Base-by-base conservation (phyloP, 2,113 vertebrate species). In the Psilopogon haemacephalus region DNA sequence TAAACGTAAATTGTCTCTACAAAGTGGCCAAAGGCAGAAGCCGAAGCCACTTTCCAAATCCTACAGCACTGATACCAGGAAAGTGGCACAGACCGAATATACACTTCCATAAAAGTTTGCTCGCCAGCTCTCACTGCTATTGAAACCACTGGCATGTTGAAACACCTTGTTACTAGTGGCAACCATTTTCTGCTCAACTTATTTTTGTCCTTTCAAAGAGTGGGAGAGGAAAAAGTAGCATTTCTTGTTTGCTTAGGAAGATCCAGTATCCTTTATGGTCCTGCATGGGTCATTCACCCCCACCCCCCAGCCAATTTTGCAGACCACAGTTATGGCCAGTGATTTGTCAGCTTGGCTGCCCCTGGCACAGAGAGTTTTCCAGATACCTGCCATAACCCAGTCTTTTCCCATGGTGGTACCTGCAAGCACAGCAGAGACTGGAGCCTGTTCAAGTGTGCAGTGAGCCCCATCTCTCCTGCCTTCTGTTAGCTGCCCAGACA, bases 141-240 rank as follows among this genome's bases (percentile, higher is more conserved):
- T 32, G 16, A 86, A 94, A 85, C 59, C 33, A 74, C 52, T 1
- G 21, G 63, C 65, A 32, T 56, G 46, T 67, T 83, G 87, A 93
- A 90, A 56, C 37, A 83, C 33, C 64, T 81, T 90, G 85, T 95
- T 95, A 95, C 92, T 63, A 80, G 33, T 83, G 64, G 95, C 94
- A 96, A 93, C 93, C 89, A 85, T 93, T 89, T 93, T 95, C 71
- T 88, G 50, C 82, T 67, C 55, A 67, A 50, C 78, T 91, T 65
- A 59, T 63, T 85, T 84, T 67, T 82, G 24, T 58, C 35, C 55
- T 67, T 89, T 65, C 10, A 19, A 82, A 82, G 82, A 75, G 8
- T 46, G 24, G 78, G 32, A 89, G 84, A 33, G 63, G 12, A 60
- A 62, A 40, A 92, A 94, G 44, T 30, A 67, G 8, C 5, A 2